Conservation (phyloP, 2,113 vertebrate genomes). For the Dicrurus megarhynchus region DNA sequence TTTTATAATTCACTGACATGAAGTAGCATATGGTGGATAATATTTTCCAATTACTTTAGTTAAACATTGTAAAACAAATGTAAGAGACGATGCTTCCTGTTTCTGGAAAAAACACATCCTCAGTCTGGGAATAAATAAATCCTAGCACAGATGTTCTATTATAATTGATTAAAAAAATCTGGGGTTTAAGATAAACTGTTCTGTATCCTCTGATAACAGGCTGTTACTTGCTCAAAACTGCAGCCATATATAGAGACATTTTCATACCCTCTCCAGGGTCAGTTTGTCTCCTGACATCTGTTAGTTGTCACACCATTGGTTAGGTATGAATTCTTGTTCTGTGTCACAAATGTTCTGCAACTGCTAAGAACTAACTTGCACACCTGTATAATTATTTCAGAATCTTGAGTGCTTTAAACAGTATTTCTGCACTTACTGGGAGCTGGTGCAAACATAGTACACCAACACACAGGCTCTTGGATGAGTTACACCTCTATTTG, state of each 20-base stretch:
- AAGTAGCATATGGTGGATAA: slow-evolving; percentile 2
- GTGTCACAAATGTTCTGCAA: not conserved
- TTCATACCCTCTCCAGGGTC: not conserved
- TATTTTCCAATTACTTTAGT: slow-evolving; percentile 29
- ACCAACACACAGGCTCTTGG: not conserved
- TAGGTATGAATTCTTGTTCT: not conserved
- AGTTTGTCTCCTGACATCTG: not conserved
- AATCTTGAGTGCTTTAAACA: not conserved
- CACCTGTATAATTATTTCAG: not conserved
- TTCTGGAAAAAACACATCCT: not conserved
- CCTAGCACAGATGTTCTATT: not conserved
- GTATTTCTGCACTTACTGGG: not conserved
- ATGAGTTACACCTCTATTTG: not conserved
- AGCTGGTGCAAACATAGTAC: not conserved
- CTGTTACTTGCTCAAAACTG: not conserved
- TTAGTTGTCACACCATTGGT: not conserved
- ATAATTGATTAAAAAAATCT: not conserved
- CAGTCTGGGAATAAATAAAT: not conserved
- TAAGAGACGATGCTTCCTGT: not conserved
- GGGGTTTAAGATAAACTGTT: not conserved
- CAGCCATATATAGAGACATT: not conserved
- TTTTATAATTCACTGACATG: not conserved
- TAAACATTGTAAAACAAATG: not conserved
- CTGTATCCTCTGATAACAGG: not conserved
- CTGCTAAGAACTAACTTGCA: not conserved